Percentiles rank a stretch among this genome's conserved stretches.
Evolutionary conservation across 2,113 vertebrate genomes (phyloP).

Genomic region (Hoplias malabaricus): DNA sequence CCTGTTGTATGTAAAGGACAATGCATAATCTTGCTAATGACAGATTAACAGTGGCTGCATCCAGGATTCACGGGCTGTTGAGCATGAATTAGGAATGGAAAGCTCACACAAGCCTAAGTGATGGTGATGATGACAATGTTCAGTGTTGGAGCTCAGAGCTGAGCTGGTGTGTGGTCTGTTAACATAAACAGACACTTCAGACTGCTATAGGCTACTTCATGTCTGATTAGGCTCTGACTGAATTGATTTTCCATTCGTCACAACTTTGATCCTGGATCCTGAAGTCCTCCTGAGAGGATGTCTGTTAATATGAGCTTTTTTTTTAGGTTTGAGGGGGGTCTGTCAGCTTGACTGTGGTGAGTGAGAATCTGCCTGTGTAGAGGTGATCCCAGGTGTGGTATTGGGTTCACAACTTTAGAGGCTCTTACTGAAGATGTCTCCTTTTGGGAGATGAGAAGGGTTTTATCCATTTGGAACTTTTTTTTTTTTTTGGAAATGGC

Average conservation of each 20-base stretch:
- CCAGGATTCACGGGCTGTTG: background rate
- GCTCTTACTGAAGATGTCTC: too few relatives aligned
- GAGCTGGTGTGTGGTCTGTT: background rate
- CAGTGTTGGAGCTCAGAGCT: background rate
- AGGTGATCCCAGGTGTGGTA: too few relatives aligned
- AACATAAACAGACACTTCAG: background rate
- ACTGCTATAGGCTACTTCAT: background rate
- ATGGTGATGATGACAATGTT: background rate
- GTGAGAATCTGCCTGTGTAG: background rate
- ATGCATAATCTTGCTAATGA: background rate
- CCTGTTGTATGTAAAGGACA: too few relatives aligned
- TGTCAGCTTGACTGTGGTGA: background rate
- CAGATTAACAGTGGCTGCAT: background rate
- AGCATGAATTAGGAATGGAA: background rate
- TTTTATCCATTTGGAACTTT: too few relatives aligned
- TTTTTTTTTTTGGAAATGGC: too few relatives aligned
- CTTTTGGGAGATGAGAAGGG: too few relatives aligned
- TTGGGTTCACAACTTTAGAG: too few relatives aligned
- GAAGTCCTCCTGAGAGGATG: background rate
- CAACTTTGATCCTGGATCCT: background rate
- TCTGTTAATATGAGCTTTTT: background rate
- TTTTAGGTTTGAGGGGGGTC: background rate
- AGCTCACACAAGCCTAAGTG: background rate
- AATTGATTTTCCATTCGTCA: background rate
- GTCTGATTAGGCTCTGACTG: background rate